Base-by-base conservation (phyloP, 2,113 vertebrate genomes). In the Mixornis gularis region DNA sequence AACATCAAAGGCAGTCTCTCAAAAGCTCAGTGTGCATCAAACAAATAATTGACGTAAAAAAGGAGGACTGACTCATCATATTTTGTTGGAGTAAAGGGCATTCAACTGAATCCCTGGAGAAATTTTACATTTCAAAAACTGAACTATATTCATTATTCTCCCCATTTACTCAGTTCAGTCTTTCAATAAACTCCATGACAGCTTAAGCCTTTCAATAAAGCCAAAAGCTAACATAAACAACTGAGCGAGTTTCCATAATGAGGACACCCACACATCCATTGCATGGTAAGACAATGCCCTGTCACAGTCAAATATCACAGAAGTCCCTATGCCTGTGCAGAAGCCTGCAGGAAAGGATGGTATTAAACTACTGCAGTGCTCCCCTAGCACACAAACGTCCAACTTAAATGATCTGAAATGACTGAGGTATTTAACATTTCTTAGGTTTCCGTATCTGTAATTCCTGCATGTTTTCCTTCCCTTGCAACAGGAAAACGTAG, bases 1-100 rank as follows among this genome's bases (percentile, higher is more conserved):
- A 79, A 96, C 84, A 95, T 91, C 95, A 94, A 94, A 94, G 78
- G 20, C 44, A 76, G 43, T 10, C 30, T 72, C 63, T 91, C 55
- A 38, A 68, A 87, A 69, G 66, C 74, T 44, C 60, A 44, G 15
- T 43, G 34, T 55, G 64, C 34, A 90, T 64, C 63, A 87, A 70
- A 76, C 40, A 93, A 94, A 85, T 79, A 92, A 85, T 19, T 72
- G 36, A 79, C 77, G 12, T 49, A 79, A 89, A 91, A 95, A 92
- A 70, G 6, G 19, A 55, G 40, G 34, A 85, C 17, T 19, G 1
- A 59, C 44, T 65, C n/a, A 52, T 63, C 69, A 29, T 51, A 72
- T 68, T 77, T 85, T 66, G 8, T 27, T 49, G 60, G 27, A 80
- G 43, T 44, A 77, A 77, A 85, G 17, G 51, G 25, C 79, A 73